Evolutionary conservation across 2,888 invertebrate genomes (phyloP).

Genomic region (Merodon equestris): DNA sequence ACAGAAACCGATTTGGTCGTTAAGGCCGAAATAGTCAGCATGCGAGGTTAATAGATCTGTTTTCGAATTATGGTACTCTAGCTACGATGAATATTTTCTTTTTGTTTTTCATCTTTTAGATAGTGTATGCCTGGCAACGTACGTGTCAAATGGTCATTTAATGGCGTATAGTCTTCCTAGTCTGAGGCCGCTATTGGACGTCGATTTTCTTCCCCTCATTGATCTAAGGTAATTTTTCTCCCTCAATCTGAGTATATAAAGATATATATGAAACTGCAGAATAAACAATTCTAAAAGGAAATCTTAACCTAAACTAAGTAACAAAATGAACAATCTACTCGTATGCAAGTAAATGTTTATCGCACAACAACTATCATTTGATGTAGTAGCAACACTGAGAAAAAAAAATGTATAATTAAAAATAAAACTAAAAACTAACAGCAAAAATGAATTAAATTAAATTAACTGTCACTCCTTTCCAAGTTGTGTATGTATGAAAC

Average conservation of each 20-base stretch:
- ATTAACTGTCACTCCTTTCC: slow-evolving; percentile 43
- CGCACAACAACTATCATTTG: slow-evolving; percentile 49
- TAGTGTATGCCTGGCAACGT: slow-evolving; percentile 95
- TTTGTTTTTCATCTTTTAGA: slow-evolving; percentile 82
- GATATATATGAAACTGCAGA: slow-evolving; percentile 28
- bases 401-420: neutral
- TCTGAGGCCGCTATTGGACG: slow-evolving; percentile 93
- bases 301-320: slow-evolving; percentile 24
- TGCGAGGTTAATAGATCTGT: slow-evolving; percentile 85
- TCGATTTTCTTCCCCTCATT: slow-evolving; percentile 95
- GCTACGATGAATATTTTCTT: neutral
- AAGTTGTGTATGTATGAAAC: slow-evolving; percentile 56
- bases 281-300: neutral
- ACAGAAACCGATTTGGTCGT: slow-evolving; percentile 96
- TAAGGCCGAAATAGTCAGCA: slow-evolving; percentile 93
- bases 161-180: slow-evolving; percentile 97
- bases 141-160: slow-evolving; percentile 96
- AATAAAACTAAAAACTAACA: slow-evolving; percentile 10
- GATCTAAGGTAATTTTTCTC: slow-evolving; percentile 88
- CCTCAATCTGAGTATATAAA: slow-evolving; percentile 23
- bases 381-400: slow-evolving; percentile 59
- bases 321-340: slow-evolving; percentile 9
- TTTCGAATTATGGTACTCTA: neutral
- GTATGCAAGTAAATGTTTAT: slow-evolving; percentile 57
- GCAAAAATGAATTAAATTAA: neutral